Conservation (phyloP, 2,888 invertebrate species). For the Scrobipalpa atriplicella region DNA sequence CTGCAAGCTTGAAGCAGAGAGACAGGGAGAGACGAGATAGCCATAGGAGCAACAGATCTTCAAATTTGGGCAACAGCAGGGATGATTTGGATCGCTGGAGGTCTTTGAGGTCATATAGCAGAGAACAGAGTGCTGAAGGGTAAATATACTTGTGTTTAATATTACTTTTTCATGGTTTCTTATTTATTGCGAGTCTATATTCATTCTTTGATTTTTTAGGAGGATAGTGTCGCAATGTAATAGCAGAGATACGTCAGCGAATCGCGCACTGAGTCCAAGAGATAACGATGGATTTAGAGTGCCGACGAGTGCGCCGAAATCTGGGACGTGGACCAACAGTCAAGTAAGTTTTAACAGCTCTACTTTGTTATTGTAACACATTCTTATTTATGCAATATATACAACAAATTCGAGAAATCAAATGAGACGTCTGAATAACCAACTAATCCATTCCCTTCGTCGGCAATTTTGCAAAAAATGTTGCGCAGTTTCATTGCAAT, state of each 20-base stretch:
- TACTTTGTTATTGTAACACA: too few species aligned
- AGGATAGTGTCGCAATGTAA: slow-evolving; percentile 76
- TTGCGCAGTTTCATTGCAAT: too few species aligned
- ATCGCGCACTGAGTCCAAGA: slow-evolving; percentile 68
- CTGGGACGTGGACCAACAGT: slow-evolving; percentile 58
- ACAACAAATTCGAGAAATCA: too few species aligned
- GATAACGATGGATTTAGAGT: slow-evolving; percentile 74
- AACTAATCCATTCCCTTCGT: too few species aligned
- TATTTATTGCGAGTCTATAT: background rate
- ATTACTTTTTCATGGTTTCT: background rate
- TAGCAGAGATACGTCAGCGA: slow-evolving; percentile 70
- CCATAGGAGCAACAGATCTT: slow-evolving; percentile 73
- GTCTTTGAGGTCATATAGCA: slow-evolving; percentile 73
- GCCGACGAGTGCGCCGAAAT: slow-evolving; percentile 61
- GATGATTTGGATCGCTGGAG: slow-evolving; percentile 78
- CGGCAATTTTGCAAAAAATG: too few species aligned
- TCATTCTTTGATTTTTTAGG: slow-evolving; percentile 48
- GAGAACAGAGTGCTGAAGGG: slow-evolving; percentile 79
- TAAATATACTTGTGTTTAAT: slow-evolving; percentile 36
- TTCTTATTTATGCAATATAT: too few species aligned
- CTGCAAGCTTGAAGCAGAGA: slow-evolving; percentile 57
- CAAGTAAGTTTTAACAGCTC: slow-evolving; percentile 53
- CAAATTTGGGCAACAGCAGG: slow-evolving; percentile 73
- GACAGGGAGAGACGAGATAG: slow-evolving; percentile 71
- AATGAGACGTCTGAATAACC: too few species aligned